Base-by-base conservation (phyloP, 2,113 vertebrate genomes). In the Cinclus cinclus region DNA sequence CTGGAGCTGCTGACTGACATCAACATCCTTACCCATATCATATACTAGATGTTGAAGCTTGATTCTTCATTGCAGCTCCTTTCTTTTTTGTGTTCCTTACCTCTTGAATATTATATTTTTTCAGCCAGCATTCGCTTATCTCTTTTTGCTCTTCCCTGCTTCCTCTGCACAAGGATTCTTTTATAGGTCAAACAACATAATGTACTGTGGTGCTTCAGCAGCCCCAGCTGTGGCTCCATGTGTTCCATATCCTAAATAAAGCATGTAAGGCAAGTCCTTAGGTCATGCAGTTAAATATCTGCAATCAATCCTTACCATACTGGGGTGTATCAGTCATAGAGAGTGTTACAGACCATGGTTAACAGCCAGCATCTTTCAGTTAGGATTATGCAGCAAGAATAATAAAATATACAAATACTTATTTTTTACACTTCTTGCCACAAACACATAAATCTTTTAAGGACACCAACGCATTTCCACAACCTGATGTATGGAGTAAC, bases 191-290 rank as follows among this genome's bases (percentile, higher is more conserved):
- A 93, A 87, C n/a, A 91, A 52, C 50, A 63, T 82, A 60, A 80
- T 53, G 47, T 79, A 28, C 50, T 95, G 83, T 77, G 53, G 81
- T 93, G 81, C 74, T 93, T 94, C 37, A 88, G 70, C 76, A 94
- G 75, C 33, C 46, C 73, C 85, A 92, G 73, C 44, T 95, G 87
- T 89, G 85, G 49, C 83, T 89, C 70, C 89, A 70, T 55, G 83
- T 95, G 75, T 88, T 92, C 60, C 56, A 28, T 53, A 87, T 59
- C 82, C 87, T 90, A 80, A 96, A 94, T 95, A 96, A 96, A 96
- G 87, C 35, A 46, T 19, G 33, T 80, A 87, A 94, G 76, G 56
- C 47, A 69, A 96, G 52, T 81, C 33, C 41, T 92, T 30, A 33
- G 76, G 89, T 93, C 80, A 62, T 2, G 2, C 85, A 81, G 64